These are phyloP conservation scores for Tachuris rubrigastra DNA, from an alignment of 2,113 vertebrate genomes.

Conservation along the genomic window DNA sequence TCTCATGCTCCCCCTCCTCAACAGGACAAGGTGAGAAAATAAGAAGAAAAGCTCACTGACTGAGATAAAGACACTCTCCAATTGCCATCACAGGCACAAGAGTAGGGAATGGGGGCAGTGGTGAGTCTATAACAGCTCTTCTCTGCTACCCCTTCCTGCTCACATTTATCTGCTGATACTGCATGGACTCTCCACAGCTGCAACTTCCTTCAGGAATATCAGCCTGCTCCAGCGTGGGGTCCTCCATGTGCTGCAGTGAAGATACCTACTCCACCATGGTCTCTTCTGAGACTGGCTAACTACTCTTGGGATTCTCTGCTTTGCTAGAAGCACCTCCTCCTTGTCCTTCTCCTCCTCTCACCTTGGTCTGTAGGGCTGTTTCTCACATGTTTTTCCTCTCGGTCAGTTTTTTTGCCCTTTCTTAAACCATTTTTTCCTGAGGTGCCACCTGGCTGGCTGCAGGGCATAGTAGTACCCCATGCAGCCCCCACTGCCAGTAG, in stretches of 20 bases:
- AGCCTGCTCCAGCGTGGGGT: accelerated
- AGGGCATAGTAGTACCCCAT: accelerated
- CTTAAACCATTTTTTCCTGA: accelerated
- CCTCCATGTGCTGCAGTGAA: accelerated
- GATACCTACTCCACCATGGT: neutral
- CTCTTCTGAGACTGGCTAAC: neutral
- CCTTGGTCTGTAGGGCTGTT: neutral
- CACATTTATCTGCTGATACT: neutral
- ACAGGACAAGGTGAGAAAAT: neutral
- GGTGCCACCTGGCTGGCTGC: accelerated
- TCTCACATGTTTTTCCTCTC: neutral
- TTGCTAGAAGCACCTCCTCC: accelerated
- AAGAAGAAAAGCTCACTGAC: neutral
- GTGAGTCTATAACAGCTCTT: neutral
- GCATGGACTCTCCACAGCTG: neutral
- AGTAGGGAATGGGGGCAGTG: neutral
- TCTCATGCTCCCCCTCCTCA: neutral
- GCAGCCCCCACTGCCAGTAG: accelerated
- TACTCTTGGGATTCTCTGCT: neutral
- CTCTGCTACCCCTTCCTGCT: neutral
- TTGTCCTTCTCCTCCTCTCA: neutral
- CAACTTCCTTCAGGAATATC: neutral
- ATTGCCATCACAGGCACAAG: neutral
- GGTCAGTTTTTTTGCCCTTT: neutral
- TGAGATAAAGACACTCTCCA: neutral